Evolutionary conservation across 35 echinoderm and acorn worm genomes (phyloP).

Genomic region (Nesometra sesokonis): DNA sequence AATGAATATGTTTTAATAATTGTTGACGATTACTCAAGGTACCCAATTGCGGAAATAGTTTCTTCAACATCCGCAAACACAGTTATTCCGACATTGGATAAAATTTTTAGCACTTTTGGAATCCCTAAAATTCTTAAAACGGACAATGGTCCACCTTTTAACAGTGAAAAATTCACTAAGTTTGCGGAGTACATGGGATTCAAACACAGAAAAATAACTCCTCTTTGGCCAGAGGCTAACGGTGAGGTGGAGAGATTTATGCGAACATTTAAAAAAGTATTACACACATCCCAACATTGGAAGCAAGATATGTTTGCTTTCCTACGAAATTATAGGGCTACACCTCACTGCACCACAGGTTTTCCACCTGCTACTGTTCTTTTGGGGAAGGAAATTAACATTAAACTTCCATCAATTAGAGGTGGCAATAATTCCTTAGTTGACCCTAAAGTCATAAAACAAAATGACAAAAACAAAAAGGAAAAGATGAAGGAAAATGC

Average conservation of each 20-base stretch:
- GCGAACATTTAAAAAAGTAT: slow-evolving; percentile 54
- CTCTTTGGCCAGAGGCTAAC: slow-evolving; percentile 71
- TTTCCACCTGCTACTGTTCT: slow-evolving; percentile 35
- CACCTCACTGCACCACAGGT: slow-evolving; percentile 50
- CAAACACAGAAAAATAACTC: slow-evolving; percentile 45
- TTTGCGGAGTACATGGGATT: slow-evolving; percentile 70
- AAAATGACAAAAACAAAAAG: not conserved
- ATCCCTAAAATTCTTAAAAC: not conserved
- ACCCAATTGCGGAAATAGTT: slow-evolving; percentile 21
- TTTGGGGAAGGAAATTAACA: slow-evolving; percentile 2
- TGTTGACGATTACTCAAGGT: not conserved
- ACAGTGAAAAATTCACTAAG: slow-evolving; percentile 29
- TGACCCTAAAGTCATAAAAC: not conserved
- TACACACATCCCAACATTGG: slow-evolving; percentile 37
- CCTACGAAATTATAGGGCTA: slow-evolving; percentile 56
- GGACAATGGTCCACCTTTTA: not conserved
- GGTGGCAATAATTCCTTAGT: not conserved
- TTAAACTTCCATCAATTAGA: slow-evolving; percentile 3
- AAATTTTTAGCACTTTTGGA: not conserved
- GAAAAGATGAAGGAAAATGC: not conserved
- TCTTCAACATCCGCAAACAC: not conserved
- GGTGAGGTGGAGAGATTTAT: slow-evolving; percentile 68
- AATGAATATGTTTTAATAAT: not conserved
- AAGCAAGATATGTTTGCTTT: slow-evolving; percentile 59
- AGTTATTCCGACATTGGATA: slow-evolving; percentile 28